Base-by-base conservation (phyloP, 2,888 invertebrate species). In the Allacma fusca region DNA sequence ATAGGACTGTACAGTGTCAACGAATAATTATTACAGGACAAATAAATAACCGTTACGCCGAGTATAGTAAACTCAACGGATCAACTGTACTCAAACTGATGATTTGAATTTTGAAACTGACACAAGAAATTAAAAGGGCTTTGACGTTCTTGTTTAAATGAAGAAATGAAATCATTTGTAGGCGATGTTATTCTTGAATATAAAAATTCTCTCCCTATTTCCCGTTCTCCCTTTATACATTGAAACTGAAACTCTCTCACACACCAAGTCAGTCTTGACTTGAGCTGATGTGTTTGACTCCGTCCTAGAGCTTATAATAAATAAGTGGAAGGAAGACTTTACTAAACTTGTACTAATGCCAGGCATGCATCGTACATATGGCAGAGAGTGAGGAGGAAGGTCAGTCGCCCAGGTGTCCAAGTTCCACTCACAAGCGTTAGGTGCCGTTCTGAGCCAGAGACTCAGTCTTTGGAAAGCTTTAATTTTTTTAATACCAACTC, bases 151-250 rank as follows among this genome's bases (percentile, higher is more conserved):
- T 9, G 19, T 65, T 65, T 65, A 29, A 65, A 65, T 26, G 65
- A 65, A 65, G 65, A 65, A 65, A 65, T 65, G 65, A 65, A 65
- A 65, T 65, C 65, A 65, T 65, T 65, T 65, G 65, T 26, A 65
- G 65, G 28, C 28, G 65, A 65, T 65, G 65, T 65, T 28, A 65
- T 65, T 19, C 65, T 26, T 23, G 62, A 62, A 65, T 26, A 29
- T 26, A 24, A 24, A 65, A 65, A 65, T 65, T 65, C 65, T 26
- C 65, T 28, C 26, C 65, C n/a, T 19, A 50, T 50, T n/a, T 50
- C 19, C 50, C 50, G 50, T 50, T n/a, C 19, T 12, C 50, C 19
- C 50, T 50, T 16, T 50, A 13, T 50, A 13, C 19, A 50, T 50
- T n/a, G 50, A 50, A 16, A 2, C 2, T 50, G 19, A 50, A 50